These are phyloP conservation scores for Chloroceryle inda DNA, from an alignment of 2,797 vertebrate species.

Conservation along the genomic window DNA sequence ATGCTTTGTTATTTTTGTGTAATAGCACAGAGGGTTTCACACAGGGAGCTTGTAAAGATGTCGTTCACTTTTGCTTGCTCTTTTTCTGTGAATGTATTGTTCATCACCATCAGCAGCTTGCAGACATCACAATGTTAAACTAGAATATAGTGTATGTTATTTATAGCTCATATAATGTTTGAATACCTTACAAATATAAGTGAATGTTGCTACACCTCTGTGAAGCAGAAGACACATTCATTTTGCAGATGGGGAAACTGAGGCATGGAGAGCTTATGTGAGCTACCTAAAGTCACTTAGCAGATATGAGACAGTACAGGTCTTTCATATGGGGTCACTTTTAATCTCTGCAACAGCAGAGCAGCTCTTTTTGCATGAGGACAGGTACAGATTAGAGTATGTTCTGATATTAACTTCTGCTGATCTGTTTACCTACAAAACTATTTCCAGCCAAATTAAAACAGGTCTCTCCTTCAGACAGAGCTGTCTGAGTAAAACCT, in stretches of 20 bases:
- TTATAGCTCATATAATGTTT: background rate
- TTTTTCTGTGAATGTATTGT: background rate
- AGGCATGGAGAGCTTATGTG: background rate
- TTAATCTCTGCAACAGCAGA: background rate
- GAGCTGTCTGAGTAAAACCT: background rate
- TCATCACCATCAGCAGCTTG: background rate
- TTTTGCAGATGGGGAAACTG: background rate
- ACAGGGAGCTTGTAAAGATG: rapidly evolving
- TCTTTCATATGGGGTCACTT: background rate
- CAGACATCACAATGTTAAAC: background rate
- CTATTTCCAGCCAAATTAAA: background rate
- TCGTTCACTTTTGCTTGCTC: background rate
- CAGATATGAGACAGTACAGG: background rate
- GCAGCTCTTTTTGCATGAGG: background rate
- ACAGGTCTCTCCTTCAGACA: background rate
- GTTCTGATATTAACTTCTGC: background rate
- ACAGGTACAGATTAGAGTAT: background rate
- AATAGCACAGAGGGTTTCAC: background rate
- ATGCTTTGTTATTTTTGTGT: background rate
- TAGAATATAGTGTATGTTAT: background rate
- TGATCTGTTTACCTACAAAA: background rate
- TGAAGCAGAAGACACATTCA: background rate
- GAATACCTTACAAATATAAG: background rate
- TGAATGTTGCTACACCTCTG: background rate
- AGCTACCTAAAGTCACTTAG: background rate